These are phyloP conservation scores for Lagria hirta DNA, from an alignment of 2,888 invertebrate species.

Conservation along the genomic window DNA sequence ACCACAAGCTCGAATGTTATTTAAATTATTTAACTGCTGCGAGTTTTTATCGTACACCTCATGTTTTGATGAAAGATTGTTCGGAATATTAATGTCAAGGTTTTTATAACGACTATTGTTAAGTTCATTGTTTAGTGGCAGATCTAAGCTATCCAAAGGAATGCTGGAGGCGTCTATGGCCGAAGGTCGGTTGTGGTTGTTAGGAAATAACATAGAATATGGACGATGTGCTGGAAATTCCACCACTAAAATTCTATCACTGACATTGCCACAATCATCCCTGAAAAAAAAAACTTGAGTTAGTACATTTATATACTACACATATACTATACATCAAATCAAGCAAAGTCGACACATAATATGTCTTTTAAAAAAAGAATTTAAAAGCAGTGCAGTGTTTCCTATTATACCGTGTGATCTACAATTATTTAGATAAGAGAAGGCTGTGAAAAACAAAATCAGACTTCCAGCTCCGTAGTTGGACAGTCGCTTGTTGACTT, in stretches of 20 bases:
- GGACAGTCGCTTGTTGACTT: no score
- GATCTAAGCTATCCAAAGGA: constrained; percentile 41
- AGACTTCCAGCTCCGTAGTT: no score
- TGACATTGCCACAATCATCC: constrained; percentile 82
- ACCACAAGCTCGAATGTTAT: constrained; percentile 50
- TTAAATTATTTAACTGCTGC: constrained; percentile 45
- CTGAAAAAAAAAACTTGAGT: no score
- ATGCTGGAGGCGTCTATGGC: constrained; percentile 48
- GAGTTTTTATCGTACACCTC: constrained; percentile 22
- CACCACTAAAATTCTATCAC: constrained; percentile 76
- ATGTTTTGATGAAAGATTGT: constrained; percentile 31
- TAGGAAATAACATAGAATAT: constrained; percentile 34
- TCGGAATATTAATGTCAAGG: constrained; percentile 27
- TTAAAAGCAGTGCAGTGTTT: no score
- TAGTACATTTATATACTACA: no score
- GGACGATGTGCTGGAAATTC: constrained; percentile 64
- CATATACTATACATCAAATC: no score
- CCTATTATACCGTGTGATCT: no score
- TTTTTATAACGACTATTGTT: constrained; percentile 33
- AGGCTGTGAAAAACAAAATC: no score
- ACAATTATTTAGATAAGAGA: no score
- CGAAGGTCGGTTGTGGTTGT: constrained; percentile 42
- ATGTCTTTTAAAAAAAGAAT: no score
- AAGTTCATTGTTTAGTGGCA: constrained; percentile 38
- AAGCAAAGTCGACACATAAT: no score